phyloP scores from a whole-genome alignment of 1,140 invertebrate genomes.

The Nasonia vitripennis region DNA sequence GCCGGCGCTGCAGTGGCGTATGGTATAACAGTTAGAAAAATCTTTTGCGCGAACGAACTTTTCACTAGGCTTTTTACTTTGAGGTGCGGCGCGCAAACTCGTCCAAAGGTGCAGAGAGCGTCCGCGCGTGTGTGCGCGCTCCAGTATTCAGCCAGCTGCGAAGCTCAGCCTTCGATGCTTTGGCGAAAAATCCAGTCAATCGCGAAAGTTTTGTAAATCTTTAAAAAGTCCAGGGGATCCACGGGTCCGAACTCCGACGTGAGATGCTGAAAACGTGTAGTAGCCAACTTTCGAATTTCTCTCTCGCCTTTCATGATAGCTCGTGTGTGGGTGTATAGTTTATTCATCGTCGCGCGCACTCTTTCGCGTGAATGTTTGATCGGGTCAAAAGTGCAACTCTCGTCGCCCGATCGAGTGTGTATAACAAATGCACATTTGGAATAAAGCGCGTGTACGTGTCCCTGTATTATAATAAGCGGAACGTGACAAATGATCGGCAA shows the following conservation, averaged over 20 bases:
- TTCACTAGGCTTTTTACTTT: slow-evolving; percentile 41
- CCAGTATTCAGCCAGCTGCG: background rate
- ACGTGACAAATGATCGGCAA: slow-evolving; percentile 10
- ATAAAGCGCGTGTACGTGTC: background rate
- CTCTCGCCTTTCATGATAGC: background rate
- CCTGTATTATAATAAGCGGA: background rate
- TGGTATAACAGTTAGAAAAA: slow-evolving; percentile 39
- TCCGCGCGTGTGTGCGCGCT: background rate
- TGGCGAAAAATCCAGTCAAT: slow-evolving; percentile 34
- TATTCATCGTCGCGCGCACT: background rate
- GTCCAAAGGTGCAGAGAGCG: background rate
- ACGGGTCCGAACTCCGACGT: background rate
- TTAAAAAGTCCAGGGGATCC: slow-evolving; percentile 33
- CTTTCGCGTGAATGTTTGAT: background rate
- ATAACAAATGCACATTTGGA: no score
- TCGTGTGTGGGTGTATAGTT: background rate
- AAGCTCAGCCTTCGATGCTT: background rate
- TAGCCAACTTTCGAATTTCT: slow-evolving; percentile 8
- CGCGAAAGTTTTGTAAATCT: slow-evolving; percentile 49
- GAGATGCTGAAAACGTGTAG: background rate
- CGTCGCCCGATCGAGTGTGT: no score
- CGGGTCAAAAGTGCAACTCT: background rate
- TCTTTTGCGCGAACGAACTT: slow-evolving; percentile 32
- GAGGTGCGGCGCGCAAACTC: background rate
- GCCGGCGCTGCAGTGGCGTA: background rate